Evolutionary conservation across 2,888 invertebrate species (phyloP).

Genomic region (Euproctis similis): DNA sequence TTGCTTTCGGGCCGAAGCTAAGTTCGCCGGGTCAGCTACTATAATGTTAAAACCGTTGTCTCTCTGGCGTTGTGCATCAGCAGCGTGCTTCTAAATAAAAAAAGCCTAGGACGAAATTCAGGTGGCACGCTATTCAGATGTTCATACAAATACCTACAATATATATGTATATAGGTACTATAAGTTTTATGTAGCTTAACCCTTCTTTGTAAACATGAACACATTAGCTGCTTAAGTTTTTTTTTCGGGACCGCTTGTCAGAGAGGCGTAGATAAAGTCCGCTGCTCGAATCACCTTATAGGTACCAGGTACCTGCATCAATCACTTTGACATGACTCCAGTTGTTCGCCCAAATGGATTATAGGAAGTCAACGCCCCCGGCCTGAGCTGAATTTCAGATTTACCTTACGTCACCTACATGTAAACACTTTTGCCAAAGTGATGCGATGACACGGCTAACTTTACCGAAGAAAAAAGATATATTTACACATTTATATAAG

Average conservation of each 20-base stretch:
- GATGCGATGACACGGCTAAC: conserved; percentile 55
- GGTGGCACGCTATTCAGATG: too few relatives aligned
- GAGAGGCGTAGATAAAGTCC: conserved; percentile 60
- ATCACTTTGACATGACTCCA: conserved; percentile 70
- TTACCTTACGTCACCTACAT: conserved; percentile 57
- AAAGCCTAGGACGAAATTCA: too few relatives aligned
- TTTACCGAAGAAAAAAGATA: conserved; percentile 44
- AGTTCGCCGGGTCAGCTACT: too few relatives aligned
- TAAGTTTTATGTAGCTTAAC: too few relatives aligned
- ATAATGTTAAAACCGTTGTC: too few relatives aligned
- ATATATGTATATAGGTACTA: too few relatives aligned
- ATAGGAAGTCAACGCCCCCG: conserved; percentile 60
- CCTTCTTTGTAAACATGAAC: conserved; percentile 1
- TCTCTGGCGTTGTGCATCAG: too few relatives aligned
- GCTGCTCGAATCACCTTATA: conserved; percentile 47
- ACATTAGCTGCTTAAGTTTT: conserved; percentile 43
- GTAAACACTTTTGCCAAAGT: conserved; percentile 65
- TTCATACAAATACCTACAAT: too few relatives aligned
- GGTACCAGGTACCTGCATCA: conserved; percentile 58
- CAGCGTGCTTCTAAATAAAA: too few relatives aligned
- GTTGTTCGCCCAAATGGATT: conserved; percentile 73
- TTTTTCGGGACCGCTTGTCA: conserved; percentile 45
- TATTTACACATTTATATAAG: too few relatives aligned
- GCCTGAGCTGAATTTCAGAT: conserved; percentile 56
- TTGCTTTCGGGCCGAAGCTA: too few relatives aligned